phyloP scores from a whole-genome alignment of 2,888 invertebrate species.

The Ernsta delagoae region DNA sequence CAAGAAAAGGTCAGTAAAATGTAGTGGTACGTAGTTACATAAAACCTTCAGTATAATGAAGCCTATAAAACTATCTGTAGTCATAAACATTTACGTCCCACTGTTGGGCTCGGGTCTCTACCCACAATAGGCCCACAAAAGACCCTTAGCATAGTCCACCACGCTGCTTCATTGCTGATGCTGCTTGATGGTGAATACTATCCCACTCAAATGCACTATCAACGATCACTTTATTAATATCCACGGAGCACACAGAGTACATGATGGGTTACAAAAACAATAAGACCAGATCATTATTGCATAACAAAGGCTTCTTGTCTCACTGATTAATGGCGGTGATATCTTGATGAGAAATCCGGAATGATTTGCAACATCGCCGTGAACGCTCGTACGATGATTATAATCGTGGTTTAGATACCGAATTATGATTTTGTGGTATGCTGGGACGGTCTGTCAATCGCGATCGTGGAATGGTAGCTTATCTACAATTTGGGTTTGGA shows the following conservation, averaged over 20 bases:
- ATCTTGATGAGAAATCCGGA: slow-evolving; percentile 30
- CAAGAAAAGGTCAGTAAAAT: slow-evolving; percentile 4
- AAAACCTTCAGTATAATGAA: slow-evolving; percentile 12
- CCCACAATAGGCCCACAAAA: too few relatives aligned
- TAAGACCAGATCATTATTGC: slow-evolving; percentile 24
- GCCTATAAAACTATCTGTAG: slow-evolving; percentile 15
- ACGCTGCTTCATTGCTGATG: too few relatives aligned
- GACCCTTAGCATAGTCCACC: too few relatives aligned
- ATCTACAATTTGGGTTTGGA: not conserved
- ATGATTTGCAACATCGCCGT: slow-evolving; percentile 32
- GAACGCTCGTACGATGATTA: slow-evolving; percentile 10
- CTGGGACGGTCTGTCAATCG: slow-evolving; percentile 2
- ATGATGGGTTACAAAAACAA: not conserved
- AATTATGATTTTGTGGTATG: slow-evolving; percentile 30
- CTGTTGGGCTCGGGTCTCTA: too few relatives aligned
- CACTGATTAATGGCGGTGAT: slow-evolving; percentile 30
- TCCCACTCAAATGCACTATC: not conserved
- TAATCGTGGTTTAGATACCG: slow-evolving; percentile 28
- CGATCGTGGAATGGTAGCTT: not conserved
- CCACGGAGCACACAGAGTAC: not conserved
- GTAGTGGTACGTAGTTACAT: not conserved
- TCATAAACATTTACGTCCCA: too few relatives aligned
- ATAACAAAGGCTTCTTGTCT: slow-evolving; percentile 34
- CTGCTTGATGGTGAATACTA: not conserved
- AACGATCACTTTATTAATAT: too few relatives aligned